Evolutionary conservation across 2,113 vertebrate species (phyloP).

Genomic region (Polypterus bichir): DNA sequence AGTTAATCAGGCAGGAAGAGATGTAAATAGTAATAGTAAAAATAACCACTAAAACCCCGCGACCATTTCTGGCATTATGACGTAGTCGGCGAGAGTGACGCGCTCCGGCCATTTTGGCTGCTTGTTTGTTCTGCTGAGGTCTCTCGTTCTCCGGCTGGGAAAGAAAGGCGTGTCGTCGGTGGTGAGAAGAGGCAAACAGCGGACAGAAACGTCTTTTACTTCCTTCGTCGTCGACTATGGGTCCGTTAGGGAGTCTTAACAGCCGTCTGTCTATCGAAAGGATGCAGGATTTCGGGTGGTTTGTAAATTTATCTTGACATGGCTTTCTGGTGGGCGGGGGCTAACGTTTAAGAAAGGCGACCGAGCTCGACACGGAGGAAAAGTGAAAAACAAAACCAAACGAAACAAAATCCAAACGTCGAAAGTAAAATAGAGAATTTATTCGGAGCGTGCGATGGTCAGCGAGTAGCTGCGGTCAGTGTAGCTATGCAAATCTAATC

Average conservation of each 20-base stretch:
- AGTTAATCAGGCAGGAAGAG: too few species aligned
- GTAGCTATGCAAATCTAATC: too few species aligned
- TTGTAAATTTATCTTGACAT: conserved; percentile 98
- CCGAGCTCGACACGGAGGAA: conserved; percentile 22
- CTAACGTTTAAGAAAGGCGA: conserved; percentile 45
- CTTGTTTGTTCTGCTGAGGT: conserved; percentile 34
- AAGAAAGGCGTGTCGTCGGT: background rate
- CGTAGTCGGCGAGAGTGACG: conserved; percentile 34
- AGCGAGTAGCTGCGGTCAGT: too few species aligned
- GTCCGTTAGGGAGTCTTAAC: conserved; percentile 70
- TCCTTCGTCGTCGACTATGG: conserved; percentile 49
- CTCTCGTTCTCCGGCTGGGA: conserved; percentile 29
- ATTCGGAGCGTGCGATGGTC: too few species aligned
- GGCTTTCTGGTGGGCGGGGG: conserved; percentile 63
- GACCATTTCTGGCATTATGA: too few species aligned
- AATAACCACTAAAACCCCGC: too few species aligned
- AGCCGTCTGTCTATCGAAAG: conserved; percentile 62
- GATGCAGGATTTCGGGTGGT: conserved; percentile 75
- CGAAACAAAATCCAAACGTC: background rate
- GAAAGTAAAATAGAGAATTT: too few species aligned
- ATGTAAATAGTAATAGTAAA: too few species aligned
- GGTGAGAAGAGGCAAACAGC: conserved; percentile 24
- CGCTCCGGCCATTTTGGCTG: conserved; percentile 51
- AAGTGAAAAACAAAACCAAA: conserved; percentile 20
- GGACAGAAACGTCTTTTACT: conserved; percentile 33